Percentiles rank a stretch among this genome's conserved stretches.
These are phyloP conservation scores for Scrobipalpa costella DNA, from an alignment of 2,888 invertebrate genomes.

Conservation along the genomic window DNA sequence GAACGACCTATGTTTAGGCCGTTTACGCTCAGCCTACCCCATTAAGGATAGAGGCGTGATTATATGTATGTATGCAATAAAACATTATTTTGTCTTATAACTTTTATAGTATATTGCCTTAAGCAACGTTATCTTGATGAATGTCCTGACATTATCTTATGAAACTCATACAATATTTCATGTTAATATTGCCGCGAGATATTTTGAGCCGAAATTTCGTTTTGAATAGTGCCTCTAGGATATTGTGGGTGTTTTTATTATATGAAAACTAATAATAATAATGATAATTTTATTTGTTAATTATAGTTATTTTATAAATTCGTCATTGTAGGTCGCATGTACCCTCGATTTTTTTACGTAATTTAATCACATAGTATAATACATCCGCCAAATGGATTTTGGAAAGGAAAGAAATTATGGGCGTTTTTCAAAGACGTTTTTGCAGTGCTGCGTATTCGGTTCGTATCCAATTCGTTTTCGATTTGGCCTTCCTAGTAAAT, in stretches of 20 bases:
- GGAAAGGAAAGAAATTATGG: too few species aligned
- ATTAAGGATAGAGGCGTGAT: too few species aligned
- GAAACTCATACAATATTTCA: neutral
- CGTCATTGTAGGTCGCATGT: neutral
- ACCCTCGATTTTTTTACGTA: neutral
- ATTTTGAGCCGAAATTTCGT: neutral
- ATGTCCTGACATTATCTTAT: slow-evolving; percentile 5
- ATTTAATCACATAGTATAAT: too few species aligned
- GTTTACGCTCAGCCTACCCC: too few species aligned
- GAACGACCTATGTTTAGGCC: too few species aligned
- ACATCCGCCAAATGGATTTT: too few species aligned
- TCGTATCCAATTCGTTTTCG: too few species aligned
- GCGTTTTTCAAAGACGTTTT: too few species aligned
- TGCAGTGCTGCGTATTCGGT: too few species aligned
- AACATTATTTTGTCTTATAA: too few species aligned
- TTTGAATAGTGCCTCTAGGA: neutral
- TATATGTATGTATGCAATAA: too few species aligned
- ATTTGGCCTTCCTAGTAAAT: too few species aligned
- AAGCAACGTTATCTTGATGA: slow-evolving; percentile 2
- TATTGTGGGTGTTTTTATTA: slow-evolving; percentile 12
- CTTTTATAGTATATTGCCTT: neutral
- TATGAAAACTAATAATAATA: neutral
- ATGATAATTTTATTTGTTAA: neutral
- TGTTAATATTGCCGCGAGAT: neutral
- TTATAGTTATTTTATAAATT: neutral